These are phyloP conservation scores for Pangasianodon hypophthalmus DNA, from an alignment of 2,113 vertebrate genomes.

Conservation along the genomic window DNA sequence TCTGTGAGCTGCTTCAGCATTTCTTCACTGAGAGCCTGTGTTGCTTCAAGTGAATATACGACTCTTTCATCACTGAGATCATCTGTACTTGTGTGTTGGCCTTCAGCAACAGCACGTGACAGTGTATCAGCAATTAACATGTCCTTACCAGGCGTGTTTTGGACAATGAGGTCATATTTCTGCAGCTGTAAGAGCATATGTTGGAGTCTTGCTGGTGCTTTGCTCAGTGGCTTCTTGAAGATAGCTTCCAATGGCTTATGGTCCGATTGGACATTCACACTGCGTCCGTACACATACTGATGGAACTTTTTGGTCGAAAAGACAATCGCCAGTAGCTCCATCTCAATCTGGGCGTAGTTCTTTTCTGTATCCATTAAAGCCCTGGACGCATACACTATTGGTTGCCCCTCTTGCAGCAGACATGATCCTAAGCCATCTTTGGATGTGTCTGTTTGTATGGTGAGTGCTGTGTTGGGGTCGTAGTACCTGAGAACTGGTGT, in stretches of 20 bases:
- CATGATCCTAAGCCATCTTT: constrained; percentile 16
- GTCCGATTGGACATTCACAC: too few species aligned
- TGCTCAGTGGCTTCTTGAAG: too few species aligned
- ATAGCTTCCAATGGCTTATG: too few species aligned
- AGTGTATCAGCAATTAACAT: too few species aligned
- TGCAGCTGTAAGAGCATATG: neutral
- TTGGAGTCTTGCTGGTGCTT: too few species aligned
- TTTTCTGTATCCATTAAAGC: neutral
- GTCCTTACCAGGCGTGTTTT: too few species aligned
- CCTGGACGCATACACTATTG: constrained; percentile 11
- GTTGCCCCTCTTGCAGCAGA: neutral
- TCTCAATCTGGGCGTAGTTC: constrained; percentile 40
- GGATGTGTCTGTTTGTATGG: constrained; percentile 36
- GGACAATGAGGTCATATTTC: too few species aligned
- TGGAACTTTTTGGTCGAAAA: constrained; percentile 14
- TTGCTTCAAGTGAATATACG: neutral
- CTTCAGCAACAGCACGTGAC: too few species aligned
- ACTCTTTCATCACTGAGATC: neutral
- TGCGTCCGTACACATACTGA: too few species aligned
- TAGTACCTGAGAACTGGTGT: constrained; percentile 24
- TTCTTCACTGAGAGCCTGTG: neutral
- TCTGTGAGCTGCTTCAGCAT: constrained; percentile 12
- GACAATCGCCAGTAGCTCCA: constrained; percentile 28
- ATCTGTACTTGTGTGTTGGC: neutral
- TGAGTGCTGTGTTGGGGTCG: constrained; percentile 13